Base-by-base conservation (phyloP, 2,888 invertebrate genomes). In the Crossocerus cetratus region DNA sequence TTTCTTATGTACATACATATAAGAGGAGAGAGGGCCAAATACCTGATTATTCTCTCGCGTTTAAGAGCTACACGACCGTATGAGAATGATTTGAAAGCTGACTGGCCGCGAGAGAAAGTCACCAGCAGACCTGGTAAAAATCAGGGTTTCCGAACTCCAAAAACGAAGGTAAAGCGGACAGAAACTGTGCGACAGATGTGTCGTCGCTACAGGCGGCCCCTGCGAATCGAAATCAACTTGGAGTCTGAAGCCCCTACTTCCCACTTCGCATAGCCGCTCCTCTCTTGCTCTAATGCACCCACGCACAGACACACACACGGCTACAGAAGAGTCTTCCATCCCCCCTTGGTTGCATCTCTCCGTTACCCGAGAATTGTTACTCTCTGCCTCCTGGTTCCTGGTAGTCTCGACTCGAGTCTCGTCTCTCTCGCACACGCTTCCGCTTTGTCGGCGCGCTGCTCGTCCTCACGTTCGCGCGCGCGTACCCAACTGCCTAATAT, bases 401-500 rank as follows among this genome's bases (percentile, higher is more conserved):
- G 44, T 42, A 44, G 56, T 22, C 22, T 16, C 63, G 23, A 18
- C 64, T 21, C 21, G 74, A 63, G 58, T 62, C 74, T 69, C 71
- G 63, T 64, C 69, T 56, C 72, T 67, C 72, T 59, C 49, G 4
- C 14, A 14, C 4, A 14, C 49, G 49, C 49, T 14, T n/a, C 14
- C 49, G 16, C n/a, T 44, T 61, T 63, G 71, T 57, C 62, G 60
- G 65, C 66, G 57, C 73, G 65, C 56, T 65, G 74, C 44, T 74
- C 75, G 67, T 76, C 61, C 81, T 64, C 59, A 72, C 75, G 67
- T 76, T 59, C 81, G 61, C 59, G 70, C 71, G 69, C 72, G 79
- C 72, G 74, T 74, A 76, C 70, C 72, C 72, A 75, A 21, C 81
- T 76, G 80, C 79, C 79, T 88, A 86, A 88, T 87, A 85, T 87